Evolutionary conservation across 2,888 invertebrate species (phyloP), one percentile per base, ranked within the genome.

Genomic region (Drosophila pullipes): DNA sequence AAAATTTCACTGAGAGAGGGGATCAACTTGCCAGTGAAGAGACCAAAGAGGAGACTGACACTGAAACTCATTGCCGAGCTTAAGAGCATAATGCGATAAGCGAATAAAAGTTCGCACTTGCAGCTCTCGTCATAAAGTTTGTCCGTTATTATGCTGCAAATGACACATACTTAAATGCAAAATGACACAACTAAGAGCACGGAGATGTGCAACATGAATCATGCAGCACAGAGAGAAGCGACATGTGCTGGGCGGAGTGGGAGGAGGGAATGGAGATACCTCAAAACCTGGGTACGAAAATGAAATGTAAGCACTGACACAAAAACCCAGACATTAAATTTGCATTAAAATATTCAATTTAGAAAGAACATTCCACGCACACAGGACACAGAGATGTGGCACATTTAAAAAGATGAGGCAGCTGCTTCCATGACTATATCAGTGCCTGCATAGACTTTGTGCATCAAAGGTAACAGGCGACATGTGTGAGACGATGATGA

Each of bases 261-360:
- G 49, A 11, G n/a, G 5, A 28, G 37, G 39, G 4, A 39, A 39
- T 39, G 22, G 49, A 30, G 62, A 57, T 74, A 61, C 69, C 65
- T 69, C 61, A 55, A 37, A 78, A 74, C 53, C 69, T 70, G 47
- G 67, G 59, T 69, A 74, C 59, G 30, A 69, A 85, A 82, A 83
- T 85, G 75, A 85, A 82, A 85, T 82, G 82, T 67, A 72, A 79
- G 67, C 61, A 61, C 59, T 37, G 75, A 61, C 59, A 68, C 58
- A 76, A 65, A 66, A 69, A 31, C 66, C 50, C 69, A 67, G 35
- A 78, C 84, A 84, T 88, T 88, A 84, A 88, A 84, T 89, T 84
- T 84, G 78, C 84, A 88, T 84, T 88, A 76, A 88, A 85, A 89
- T 84, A 88, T 84, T 84, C 89, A 84, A 88, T 84, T 84, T 85